These are phyloP conservation scores for Metallyticus violacea DNA, from an alignment of 2,888 invertebrate species.

Conservation along the genomic window DNA sequence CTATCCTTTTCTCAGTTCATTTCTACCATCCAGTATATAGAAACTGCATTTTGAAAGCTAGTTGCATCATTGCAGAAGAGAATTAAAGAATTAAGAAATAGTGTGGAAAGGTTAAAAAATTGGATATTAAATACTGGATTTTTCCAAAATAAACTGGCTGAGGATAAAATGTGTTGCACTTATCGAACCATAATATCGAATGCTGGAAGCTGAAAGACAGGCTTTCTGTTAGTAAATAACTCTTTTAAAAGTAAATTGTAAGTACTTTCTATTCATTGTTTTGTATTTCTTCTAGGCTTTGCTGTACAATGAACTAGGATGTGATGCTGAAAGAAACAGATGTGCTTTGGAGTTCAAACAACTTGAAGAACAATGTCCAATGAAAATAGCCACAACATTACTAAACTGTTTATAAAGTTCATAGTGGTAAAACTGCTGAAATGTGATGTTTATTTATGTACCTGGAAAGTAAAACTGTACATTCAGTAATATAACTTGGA, in stretches of 20 bases:
- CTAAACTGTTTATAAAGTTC: background rate
- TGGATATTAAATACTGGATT: too few relatives aligned
- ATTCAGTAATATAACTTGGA: background rate
- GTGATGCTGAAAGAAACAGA: constrained; percentile 70
- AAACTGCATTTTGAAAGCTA: too few relatives aligned
- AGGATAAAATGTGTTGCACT: too few relatives aligned
- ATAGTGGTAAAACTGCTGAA: background rate
- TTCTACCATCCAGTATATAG: too few relatives aligned
- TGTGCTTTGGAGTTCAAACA: constrained; percentile 78
- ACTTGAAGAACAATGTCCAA: constrained; percentile 68
- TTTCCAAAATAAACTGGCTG: too few relatives aligned
- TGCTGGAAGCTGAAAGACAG: background rate
- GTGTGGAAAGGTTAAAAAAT: too few relatives aligned
- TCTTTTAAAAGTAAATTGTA: background rate
- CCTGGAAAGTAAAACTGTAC: background rate
- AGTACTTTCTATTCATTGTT: background rate
- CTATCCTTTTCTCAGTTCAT: too few relatives aligned
- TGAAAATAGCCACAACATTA: constrained; percentile 45
- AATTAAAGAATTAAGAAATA: too few relatives aligned
- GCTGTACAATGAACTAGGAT: constrained; percentile 71
- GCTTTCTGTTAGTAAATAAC: too few relatives aligned
- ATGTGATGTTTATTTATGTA: background rate
- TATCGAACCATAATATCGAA: too few relatives aligned
- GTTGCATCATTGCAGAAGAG: too few relatives aligned
- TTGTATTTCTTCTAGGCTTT: constrained; percentile 56